Evolutionary conservation across 2,888 invertebrate genomes (phyloP), one percentile per base, ranked within the genome.

Genomic region (Diarsia mendica): DNA sequence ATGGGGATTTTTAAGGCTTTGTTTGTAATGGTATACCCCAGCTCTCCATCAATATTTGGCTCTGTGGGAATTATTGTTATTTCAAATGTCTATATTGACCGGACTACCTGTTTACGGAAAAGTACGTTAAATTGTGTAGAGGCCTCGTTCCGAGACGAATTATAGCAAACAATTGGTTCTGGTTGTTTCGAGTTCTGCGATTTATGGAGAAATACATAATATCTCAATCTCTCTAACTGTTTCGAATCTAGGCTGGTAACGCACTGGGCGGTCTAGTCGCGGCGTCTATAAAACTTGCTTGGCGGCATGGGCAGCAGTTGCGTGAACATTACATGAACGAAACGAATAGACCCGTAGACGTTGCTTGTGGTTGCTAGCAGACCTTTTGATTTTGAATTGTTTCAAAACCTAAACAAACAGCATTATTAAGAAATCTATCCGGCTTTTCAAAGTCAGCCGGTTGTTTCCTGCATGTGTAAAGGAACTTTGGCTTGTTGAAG

Each of bases 31-130:
- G n/a, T n/a, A n/a, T n/a, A n/a, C n/a, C n/a, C n/a, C n/a, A n/a
- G n/a, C n/a, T n/a, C n/a, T n/a, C n/a, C n/a, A n/a, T n/a, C n/a
- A n/a, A n/a, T n/a, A n/a, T n/a, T n/a, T n/a, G n/a, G n/a, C n/a
- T n/a, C n/a, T n/a, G n/a, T n/a, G n/a, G n/a, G n/a, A n/a, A n/a
- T n/a, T n/a, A n/a, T n/a, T n/a, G n/a, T n/a, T n/a, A n/a, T n/a
- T n/a, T n/a, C n/a, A n/a, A n/a, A n/a, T n/a, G n/a, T n/a, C n/a
- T n/a, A n/a, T n/a, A n/a, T n/a, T n/a, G n/a, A n/a, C n/a, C n/a
- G n/a, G n/a, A n/a, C n/a, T n/a, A n/a, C 23, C 55, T 76, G 79
- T 79, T 86, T 77, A 67, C 75, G 83, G 75, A 75, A 70, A 76
- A 85, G 39, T 66, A 71, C 28, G 80, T 33, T 63, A 46, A 64